Conservation (phyloP, 2,797 vertebrate species). For the Odontamblyopus rebecca region DNA sequence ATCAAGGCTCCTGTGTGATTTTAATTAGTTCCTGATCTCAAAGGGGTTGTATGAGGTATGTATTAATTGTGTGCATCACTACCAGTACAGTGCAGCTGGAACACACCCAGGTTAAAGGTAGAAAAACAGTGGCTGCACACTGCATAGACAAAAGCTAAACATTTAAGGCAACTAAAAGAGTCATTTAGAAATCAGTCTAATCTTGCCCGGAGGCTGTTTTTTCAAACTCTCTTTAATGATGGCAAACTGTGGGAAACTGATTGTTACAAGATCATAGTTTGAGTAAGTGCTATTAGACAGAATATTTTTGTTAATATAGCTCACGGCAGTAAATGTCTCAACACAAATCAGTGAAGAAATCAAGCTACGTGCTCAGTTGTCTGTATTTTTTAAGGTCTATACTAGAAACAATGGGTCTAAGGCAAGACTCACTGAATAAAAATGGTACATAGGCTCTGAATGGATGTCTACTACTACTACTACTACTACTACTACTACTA, state of each 20-base stretch:
- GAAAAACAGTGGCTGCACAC: background rate
- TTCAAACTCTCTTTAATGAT: background rate
- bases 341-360: background rate
- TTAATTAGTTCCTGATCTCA: conserved; percentile 17
- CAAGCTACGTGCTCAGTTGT: background rate
- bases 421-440: too few relatives aligned
- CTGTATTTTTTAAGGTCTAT: background rate
- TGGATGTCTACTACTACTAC: too few relatives aligned
- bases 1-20: conserved; percentile 24
- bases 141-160: background rate
- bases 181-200: background rate
- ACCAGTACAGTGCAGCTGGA: background rate
- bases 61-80: conserved; percentile 6
- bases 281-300: background rate
- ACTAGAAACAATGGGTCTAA: background rate
- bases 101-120: background rate
- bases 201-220: background rate
- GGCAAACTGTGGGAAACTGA: background rate
- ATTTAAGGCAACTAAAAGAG: background rate
- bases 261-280: background rate
- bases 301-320: background rate
- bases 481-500: background rate
- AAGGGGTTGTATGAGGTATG: conserved; percentile 7
- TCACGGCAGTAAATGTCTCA: background rate
- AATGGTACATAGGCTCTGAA: too few relatives aligned